These are phyloP conservation scores for Polymixis lichenea DNA, from an alignment of 2,888 invertebrate genomes.

Conservation along the genomic window DNA sequence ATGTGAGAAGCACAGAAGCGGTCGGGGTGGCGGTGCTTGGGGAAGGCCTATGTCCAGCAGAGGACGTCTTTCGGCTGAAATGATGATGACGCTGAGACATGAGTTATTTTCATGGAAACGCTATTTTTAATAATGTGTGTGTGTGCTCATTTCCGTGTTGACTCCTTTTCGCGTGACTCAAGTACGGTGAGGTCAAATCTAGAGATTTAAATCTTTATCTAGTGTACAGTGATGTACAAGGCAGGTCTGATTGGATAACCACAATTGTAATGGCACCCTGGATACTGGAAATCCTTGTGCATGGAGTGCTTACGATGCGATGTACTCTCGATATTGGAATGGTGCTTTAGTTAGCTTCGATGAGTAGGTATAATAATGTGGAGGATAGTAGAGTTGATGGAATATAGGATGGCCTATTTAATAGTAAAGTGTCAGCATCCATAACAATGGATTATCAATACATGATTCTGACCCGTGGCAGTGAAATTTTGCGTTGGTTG, in stretches of 20 bases:
- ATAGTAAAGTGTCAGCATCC: background rate
- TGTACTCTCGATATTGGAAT: constrained; percentile 1
- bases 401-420: background rate
- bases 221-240: constrained; percentile 48
- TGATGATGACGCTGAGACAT: background rate
- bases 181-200: background rate
- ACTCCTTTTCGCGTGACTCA: background rate
- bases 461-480: too few species aligned
- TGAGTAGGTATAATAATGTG: background rate
- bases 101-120: background rate
- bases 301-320: constrained; percentile 19
- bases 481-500: too few species aligned
- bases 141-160: background rate
- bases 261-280: constrained; percentile 42
- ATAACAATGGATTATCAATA: too few species aligned
- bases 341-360: too few species aligned
- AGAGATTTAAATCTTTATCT: constrained; percentile 11
- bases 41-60: too few species aligned
- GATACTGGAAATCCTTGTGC: constrained; percentile 41
- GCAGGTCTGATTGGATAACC: constrained; percentile 57
- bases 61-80: too few species aligned
- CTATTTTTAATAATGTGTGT: background rate
- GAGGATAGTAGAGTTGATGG: background rate
- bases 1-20: too few species aligned
- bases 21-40: too few species aligned